phyloP scores from a whole-genome alignment of 2,113 vertebrate species.

The Xenopus laevis region DNA sequence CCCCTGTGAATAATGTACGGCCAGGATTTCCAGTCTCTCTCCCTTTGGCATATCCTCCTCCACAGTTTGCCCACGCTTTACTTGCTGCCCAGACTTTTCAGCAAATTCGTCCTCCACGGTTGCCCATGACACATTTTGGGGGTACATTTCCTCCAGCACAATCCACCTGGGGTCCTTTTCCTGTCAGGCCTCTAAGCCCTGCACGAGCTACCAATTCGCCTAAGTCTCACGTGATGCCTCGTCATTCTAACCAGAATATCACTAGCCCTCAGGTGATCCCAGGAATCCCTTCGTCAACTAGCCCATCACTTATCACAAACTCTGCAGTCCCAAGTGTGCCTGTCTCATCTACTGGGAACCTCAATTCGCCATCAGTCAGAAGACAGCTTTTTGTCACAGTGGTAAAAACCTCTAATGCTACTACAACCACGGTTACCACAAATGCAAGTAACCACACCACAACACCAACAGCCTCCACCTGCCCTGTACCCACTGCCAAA shows the following conservation, averaged over 20 bases:
- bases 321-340: conserved; percentile 67
- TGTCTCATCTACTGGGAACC: conserved; percentile 66
- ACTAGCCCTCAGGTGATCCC: conserved; percentile 71
- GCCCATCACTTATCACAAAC: conserved; percentile 63
- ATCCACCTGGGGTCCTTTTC: conserved; percentile 96
- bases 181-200: conserved; percentile 91
- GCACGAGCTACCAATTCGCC: conserved; percentile 92
- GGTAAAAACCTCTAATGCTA: conserved; percentile 75
- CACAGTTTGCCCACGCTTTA: conserved; percentile 88
- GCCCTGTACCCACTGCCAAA: conserved; percentile 72
- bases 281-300: conserved; percentile 64
- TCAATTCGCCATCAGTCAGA: conserved; percentile 85
- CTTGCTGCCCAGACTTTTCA: conserved; percentile 98
- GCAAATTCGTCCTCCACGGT: conserved; percentile 93
- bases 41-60: conserved; percentile 90
- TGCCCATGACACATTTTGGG: conserved; percentile 97
- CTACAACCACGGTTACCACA: conserved; percentile 67
- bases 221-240: conserved; percentile 85
- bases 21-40: conserved; percentile 93
- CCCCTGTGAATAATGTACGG: conserved; percentile 83
- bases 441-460: conserved; percentile 70
- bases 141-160: conserved; percentile 93
- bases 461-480: conserved; percentile 67
- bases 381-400: conserved; percentile 93
- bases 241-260: conserved; percentile 78